These are phyloP conservation scores for Heliornis fulica DNA, from an alignment of 2,113 vertebrate species.

Conservation along the genomic window DNA sequence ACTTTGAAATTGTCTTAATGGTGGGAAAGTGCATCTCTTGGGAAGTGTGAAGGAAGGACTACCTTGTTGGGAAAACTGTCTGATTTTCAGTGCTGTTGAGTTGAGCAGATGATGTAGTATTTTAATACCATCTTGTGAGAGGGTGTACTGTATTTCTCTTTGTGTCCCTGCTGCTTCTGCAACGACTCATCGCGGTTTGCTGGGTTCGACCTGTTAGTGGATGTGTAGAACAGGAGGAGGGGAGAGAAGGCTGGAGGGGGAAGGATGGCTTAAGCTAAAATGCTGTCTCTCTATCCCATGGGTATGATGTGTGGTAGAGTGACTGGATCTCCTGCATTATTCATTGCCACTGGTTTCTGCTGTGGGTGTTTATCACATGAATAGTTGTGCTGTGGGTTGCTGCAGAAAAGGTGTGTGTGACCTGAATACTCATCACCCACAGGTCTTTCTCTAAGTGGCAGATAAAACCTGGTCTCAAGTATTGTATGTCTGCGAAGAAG, in stretches of 20 bases:
- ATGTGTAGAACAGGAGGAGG: not conserved
- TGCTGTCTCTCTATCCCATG: not conserved
- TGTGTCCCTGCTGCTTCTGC: not conserved
- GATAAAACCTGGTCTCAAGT: not conserved
- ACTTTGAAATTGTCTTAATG: not conserved
- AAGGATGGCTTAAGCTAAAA: constrained; percentile 10
- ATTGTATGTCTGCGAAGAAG: not conserved
- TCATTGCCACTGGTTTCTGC: constrained; percentile 38
- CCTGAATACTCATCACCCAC: constrained; percentile 16
- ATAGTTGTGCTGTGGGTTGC: constrained; percentile 25
- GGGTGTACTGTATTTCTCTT: not conserved
- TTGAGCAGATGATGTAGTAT: not conserved
- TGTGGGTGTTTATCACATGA: constrained; percentile 47
- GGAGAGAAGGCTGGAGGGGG: not conserved
- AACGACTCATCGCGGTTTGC: not conserved
- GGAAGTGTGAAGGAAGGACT: not conserved
- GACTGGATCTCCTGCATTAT: constrained; percentile 52
- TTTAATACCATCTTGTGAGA: not conserved
- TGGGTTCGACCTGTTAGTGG: not conserved
- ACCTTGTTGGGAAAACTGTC: not conserved
- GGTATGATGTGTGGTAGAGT: not conserved
- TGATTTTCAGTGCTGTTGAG: not conserved
- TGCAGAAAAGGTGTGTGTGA: constrained; percentile 43
- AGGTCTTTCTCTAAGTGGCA: not conserved
- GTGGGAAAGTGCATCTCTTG: not conserved